phyloP scores from a whole-genome alignment of 2,797 vertebrate species.

The Myioborus melanocephalus region DNA sequence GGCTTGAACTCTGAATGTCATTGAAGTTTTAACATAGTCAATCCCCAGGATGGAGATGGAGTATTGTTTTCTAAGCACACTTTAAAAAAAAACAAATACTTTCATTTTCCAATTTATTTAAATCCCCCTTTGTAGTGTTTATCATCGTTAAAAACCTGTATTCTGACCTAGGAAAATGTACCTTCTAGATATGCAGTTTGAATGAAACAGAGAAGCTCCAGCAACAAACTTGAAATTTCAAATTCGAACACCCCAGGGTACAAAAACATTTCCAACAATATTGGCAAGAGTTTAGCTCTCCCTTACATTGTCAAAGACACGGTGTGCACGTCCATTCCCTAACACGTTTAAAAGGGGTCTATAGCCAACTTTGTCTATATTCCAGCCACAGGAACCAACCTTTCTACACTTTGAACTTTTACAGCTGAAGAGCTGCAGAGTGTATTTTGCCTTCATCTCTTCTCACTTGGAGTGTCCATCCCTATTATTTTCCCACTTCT shows the following conservation, averaged over 20 bases:
- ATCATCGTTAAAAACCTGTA: not conserved
- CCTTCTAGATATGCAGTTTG: not conserved
- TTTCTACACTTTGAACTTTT: not conserved
- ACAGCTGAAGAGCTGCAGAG: not conserved
- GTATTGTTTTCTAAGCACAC: not conserved
- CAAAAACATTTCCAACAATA: not conserved
- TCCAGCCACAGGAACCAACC: not conserved
- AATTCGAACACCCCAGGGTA: fast-evolving
- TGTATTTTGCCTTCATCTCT: not conserved
- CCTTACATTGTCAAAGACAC: not conserved
- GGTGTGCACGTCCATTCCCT: not conserved
- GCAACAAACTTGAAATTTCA: not conserved
- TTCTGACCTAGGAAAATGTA: not conserved
- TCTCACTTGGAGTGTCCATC: not conserved
- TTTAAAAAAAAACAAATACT: not conserved
- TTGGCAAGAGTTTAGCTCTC: not conserved
- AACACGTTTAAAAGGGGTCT: not conserved
- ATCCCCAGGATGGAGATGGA: not conserved
- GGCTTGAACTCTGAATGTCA: not conserved
- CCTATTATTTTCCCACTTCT: not conserved
- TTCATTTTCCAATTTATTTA: not conserved
- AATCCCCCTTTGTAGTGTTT: not conserved
- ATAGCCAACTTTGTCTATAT: not conserved
- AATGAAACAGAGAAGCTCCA: not conserved
- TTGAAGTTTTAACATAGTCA: not conserved